A percentile compares a stretch with the other conserved stretches of the same genome.
These are phyloP conservation scores for Drosophila chauvacae DNA, from an alignment of 1,140 invertebrate species.

Conservation along the genomic window DNA sequence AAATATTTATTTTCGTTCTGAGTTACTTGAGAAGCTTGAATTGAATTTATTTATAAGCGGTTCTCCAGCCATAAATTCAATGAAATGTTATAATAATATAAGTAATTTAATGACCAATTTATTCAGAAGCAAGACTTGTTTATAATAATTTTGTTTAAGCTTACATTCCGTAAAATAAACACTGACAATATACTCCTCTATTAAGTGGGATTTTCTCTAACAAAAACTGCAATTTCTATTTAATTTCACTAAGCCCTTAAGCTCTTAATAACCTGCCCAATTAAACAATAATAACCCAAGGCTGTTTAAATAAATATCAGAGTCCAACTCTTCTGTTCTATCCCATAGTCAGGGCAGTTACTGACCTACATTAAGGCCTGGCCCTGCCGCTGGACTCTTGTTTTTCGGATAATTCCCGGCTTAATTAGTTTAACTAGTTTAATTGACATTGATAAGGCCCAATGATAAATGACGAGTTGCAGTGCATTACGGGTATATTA, in stretches of 20 bases:
- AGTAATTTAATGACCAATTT: no score
- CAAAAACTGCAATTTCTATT: not conserved
- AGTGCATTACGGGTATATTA: constrained; percentile 22
- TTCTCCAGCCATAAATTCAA: not conserved
- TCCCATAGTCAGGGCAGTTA: not conserved
- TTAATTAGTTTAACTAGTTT: constrained; percentile 33
- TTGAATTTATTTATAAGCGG: not conserved
- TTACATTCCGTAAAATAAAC: not conserved
- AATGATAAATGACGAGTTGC: constrained; percentile 38
- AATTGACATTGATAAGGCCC: constrained; percentile 37
- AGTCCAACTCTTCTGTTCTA: not conserved
- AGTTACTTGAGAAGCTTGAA: not conserved
- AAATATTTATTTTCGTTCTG: not conserved
- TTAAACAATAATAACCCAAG: constrained; percentile 6
- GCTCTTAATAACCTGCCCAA: constrained; percentile 3
- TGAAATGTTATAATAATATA: not conserved
- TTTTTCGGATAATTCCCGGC: constrained; percentile 19
- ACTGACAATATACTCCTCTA: not conserved
- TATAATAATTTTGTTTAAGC: not conserved
- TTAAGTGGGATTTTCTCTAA: not conserved
- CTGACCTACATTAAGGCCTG: constrained; percentile 33
- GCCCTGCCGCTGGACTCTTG: not conserved
- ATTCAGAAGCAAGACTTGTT: not conserved
- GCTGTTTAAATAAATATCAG: not conserved
- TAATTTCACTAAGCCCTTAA: not conserved